These are phyloP conservation scores for Melanotaenia parkinsoni DNA, from an alignment of 2,797 vertebrate species.

Conservation along the genomic window DNA sequence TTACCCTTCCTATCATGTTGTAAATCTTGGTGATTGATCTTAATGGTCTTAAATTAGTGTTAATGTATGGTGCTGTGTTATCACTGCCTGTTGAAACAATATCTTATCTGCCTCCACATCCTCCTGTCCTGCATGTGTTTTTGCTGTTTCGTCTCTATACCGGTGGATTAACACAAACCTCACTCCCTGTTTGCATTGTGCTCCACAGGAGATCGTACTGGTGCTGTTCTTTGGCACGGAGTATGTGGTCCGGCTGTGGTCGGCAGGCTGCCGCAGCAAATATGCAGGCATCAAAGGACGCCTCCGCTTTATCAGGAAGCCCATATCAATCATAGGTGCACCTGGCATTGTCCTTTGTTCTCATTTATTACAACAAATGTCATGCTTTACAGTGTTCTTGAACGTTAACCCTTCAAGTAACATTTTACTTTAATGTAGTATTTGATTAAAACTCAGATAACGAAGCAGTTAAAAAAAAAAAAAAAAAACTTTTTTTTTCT, in stretches of 20 bases:
- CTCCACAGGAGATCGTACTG: conserved; percentile 89
- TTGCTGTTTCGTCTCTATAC: conserved; percentile 24
- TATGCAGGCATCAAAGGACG: conserved; percentile 90
- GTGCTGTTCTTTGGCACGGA: conserved; percentile 93
- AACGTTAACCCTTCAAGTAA: conserved; percentile 29
- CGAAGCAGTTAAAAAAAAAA: no score
- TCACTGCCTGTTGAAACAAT: conserved; percentile 32
- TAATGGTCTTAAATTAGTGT: conserved; percentile 42
- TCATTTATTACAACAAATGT: conserved; percentile 40
- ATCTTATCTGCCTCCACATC: conserved; percentile 55
- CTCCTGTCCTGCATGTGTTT: conserved; percentile 31
- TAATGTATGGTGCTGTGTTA: conserved; percentile 26
- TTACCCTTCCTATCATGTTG: conserved; percentile 45
- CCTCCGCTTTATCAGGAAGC: conserved; percentile 91
- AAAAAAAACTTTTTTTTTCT: background rate
- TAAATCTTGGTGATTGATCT: conserved; percentile 57
- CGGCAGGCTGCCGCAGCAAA: conserved; percentile 92
- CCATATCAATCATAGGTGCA: conserved; percentile 92
- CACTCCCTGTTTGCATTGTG: conserved; percentile 63
- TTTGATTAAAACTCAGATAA: conserved; percentile 11
- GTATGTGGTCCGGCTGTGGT: conserved; percentile 90
- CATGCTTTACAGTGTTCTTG: conserved; percentile 32
- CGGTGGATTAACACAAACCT: conserved; percentile 45
- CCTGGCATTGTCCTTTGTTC: conserved; percentile 61
- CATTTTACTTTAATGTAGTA: background rate